These are phyloP conservation scores for Lottia gigantea DNA, from an alignment of 2,888 invertebrate species.

Conservation along the genomic window DNA sequence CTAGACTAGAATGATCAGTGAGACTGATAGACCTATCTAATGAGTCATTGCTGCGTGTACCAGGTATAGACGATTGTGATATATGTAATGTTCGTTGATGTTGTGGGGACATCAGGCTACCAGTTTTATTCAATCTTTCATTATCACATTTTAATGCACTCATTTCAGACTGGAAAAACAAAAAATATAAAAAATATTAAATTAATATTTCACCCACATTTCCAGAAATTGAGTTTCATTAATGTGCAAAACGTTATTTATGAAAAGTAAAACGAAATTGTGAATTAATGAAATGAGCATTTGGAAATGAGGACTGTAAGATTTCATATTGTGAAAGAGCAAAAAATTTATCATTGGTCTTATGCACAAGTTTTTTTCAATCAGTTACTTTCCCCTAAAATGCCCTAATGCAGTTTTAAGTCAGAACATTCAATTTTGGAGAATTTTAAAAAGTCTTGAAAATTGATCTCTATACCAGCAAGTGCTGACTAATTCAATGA, in stretches of 20 bases:
- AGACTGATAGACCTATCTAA: constrained; percentile 58
- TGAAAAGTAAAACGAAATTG: too few relatives aligned
- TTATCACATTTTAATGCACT: constrained; percentile 95
- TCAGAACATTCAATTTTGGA: too few relatives aligned
- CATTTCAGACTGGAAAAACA: constrained; percentile 86
- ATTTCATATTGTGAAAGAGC: too few relatives aligned
- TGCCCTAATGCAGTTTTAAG: too few relatives aligned
- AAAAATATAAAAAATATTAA: not conserved
- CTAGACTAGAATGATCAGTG: constrained; percentile 58
- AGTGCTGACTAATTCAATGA: not conserved
- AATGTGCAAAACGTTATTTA: too few relatives aligned
- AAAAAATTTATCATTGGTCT: too few relatives aligned
- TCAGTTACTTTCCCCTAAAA: too few relatives aligned
- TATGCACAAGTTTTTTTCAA: too few relatives aligned
- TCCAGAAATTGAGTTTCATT: too few relatives aligned
- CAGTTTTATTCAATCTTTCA: constrained; percentile 83
- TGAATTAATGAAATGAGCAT: too few relatives aligned
- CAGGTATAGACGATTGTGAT: constrained; percentile 50
- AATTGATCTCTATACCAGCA: not conserved
- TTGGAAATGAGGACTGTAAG: too few relatives aligned
- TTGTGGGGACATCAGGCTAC: constrained; percentile 73
- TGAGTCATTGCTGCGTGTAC: constrained; percentile 56
- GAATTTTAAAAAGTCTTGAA: not conserved
- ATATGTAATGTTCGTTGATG: constrained; percentile 44
- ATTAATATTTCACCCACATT: not conserved